Conservation (phyloP, 2,888 invertebrate species). For the Leucoptera coffeella region DNA sequence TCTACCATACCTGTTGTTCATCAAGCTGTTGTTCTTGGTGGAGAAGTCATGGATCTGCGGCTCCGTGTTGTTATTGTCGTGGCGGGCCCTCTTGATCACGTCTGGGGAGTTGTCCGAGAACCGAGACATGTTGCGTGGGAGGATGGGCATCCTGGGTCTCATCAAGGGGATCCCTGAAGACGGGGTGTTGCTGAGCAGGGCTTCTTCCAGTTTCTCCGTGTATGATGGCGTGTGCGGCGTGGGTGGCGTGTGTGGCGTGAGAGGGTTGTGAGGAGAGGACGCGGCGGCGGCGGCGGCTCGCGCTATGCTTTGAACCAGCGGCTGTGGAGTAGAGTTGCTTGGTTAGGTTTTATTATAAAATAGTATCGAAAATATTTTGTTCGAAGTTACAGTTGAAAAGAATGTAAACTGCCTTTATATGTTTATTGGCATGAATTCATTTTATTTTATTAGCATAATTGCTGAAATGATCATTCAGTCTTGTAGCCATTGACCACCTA, state of each 20-base stretch:
- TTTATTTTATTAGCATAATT: no score
- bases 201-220: slow-evolving; percentile 18
- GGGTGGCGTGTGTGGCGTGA: slow-evolving; percentile 17
- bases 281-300: slow-evolving; percentile 52
- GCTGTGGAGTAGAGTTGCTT: no score
- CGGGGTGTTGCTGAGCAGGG: slow-evolving; percentile 26
- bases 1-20: slow-evolving; percentile 53
- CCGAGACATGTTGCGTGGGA: slow-evolving; percentile 48
- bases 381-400: no score
- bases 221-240: slow-evolving; percentile 28
- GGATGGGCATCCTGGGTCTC: slow-evolving; percentile 55
- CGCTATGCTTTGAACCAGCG: slow-evolving; percentile 62
- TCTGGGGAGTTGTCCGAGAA: slow-evolving; percentile 61
- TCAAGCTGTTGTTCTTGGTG: slow-evolving; percentile 49
- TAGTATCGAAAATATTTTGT: no score
- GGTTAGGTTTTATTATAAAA: no score
- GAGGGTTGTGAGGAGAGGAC: slow-evolving; percentile 51
- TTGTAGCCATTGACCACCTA: no score
- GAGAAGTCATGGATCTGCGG: slow-evolving; percentile 51
- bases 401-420: no score
- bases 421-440: no score
- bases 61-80: slow-evolving; percentile 58
- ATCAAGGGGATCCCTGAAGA: slow-evolving; percentile 37
- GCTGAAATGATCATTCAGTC: no score
- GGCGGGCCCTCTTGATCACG: slow-evolving; percentile 55